Conservation (phyloP, 1,140 invertebrate genomes). For the Drosophila virilis region DNA sequence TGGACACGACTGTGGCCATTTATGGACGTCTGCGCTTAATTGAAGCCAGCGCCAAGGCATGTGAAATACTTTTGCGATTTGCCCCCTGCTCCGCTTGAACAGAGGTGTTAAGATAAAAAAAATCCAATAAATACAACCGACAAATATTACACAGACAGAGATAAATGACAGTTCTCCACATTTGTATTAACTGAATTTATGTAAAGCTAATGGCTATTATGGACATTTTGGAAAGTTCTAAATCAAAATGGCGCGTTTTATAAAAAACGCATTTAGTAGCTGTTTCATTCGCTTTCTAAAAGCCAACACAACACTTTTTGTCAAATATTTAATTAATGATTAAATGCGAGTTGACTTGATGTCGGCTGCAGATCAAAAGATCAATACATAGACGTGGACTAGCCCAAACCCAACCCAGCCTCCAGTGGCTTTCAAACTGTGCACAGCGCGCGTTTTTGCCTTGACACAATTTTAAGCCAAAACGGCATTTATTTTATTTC, state of each 20-base stretch:
- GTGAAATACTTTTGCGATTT: constrained; percentile 74
- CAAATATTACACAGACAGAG: constrained; percentile 39
- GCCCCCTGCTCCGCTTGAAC: constrained; percentile 35
- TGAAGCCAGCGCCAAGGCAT: constrained; percentile 71
- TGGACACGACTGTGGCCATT: constrained; percentile 56
- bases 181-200: constrained; percentile 64
- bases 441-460: constrained; percentile 70
- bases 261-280: background rate
- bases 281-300: constrained; percentile 9
- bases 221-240: background rate
- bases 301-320: background rate
- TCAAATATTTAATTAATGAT: constrained; percentile 45
- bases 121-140: constrained; percentile 20
- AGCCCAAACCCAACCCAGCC: constrained; percentile 45
- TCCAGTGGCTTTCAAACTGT: constrained; percentile 69
- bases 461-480: constrained; percentile 57
- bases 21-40: constrained; percentile 80
- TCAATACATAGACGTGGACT: constrained; percentile 25
- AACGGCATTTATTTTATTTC: constrained; percentile 42
- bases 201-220: constrained; percentile 32
- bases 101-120: constrained; percentile 62
- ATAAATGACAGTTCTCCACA: constrained; percentile 63
- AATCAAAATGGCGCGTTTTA: background rate
- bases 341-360: constrained; percentile 35
- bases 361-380: constrained; percentile 68